Base-by-base conservation (phyloP, 2,888 invertebrate genomes). In the Gastracanthus pulcherrimus region DNA sequence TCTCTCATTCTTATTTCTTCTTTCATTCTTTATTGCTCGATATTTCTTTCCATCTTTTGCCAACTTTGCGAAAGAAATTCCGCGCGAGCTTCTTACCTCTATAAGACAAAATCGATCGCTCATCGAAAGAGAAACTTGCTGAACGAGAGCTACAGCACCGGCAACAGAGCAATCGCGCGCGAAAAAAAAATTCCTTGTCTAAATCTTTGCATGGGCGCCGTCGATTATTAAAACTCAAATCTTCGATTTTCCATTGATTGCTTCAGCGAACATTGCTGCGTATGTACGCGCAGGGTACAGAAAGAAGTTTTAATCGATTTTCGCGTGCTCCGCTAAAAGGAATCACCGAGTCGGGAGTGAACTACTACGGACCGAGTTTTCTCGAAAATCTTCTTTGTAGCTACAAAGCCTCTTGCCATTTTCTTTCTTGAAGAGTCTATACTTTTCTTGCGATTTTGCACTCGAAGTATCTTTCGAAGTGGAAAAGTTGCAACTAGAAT, bases 261-360 rank as follows among this genome's bases (percentile, higher is more conserved):
- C 60, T 34, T 55, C 64, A 11, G 26, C 60, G 45, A 45, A 55
- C 29, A 31, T 13, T 5, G 19, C 5, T 13, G 0, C 16, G 64
- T 9, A 7, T 1, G 38, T 66, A 41, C 23, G n/a, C 23, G 13
- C 31, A 23, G 34, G 29, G 9, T 4, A 29, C 13, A n/a, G 0
- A 41, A 23, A 31, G 41, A 80, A 80, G 67, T 80, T 80, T 75
- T 74, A 74, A 80, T 74, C 69, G 74, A 80, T 80, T 80, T 75
- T 80, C 36, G 31, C 51, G 23, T 4, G 34, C 62, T n/a, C 29
- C 16, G 58, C 23, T 31, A 71, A 60, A 66, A 41, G 41, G 67
- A 66, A 67, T 74, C 19, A 38, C 36, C 13, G 3, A 9, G 16
- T 2, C 26, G n/a, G 6, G 9, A 26, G 34, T 34, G 55, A 72